phyloP scores from a whole-genome alignment of 2,797 vertebrate genomes.

The Enteromius radiatus region DNA sequence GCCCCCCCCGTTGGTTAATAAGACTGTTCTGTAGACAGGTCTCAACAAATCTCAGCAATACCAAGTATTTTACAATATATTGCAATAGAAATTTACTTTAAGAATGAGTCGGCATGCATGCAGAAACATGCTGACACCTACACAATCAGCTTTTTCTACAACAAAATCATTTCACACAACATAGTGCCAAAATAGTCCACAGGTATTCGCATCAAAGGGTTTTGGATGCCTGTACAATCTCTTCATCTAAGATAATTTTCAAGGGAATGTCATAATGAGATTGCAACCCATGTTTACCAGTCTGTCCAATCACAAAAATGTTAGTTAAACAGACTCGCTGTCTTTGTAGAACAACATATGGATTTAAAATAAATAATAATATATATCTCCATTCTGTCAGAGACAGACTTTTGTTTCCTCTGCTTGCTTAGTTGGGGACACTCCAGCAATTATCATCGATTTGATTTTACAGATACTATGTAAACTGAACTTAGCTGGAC shows the following conservation, averaged over 20 bases:
- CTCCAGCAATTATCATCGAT: too few species aligned
- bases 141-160: not conserved
- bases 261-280: conserved; percentile 5
- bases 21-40: not conserved
- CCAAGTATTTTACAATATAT: not conserved
- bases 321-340: not conserved
- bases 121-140: conserved; percentile 14
- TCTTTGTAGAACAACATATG: not conserved
- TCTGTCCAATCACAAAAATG: conserved; percentile 2
- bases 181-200: not conserved
- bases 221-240: not conserved
- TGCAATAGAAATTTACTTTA: not conserved
- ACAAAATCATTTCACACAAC: not conserved
- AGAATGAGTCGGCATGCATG: conserved; percentile 22
- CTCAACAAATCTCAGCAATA: conserved; percentile 14
- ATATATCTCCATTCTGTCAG: too few species aligned
- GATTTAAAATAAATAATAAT: not conserved
- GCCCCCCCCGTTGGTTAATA: not conserved
- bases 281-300: not conserved
- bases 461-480: too few species aligned
- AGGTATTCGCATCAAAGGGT: not conserved
- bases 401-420: too few species aligned
- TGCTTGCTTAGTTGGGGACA: too few species aligned
- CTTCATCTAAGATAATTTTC: not conserved
- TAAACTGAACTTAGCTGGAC: too few species aligned